phyloP scores from a whole-genome alignment of 2,797 vertebrate genomes.

The Notolepis coatsorum region DNA sequence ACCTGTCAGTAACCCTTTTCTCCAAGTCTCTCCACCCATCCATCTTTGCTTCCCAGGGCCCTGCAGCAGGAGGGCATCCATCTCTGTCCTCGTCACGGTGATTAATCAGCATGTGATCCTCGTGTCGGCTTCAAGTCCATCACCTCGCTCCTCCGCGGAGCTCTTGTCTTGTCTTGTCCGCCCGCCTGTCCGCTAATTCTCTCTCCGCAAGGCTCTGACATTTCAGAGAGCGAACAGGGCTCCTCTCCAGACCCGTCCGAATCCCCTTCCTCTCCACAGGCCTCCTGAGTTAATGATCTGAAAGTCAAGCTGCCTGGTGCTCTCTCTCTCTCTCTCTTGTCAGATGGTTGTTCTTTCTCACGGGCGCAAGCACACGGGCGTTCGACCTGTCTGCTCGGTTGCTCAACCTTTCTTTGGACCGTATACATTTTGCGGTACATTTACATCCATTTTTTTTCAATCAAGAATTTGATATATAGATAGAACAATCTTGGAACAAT shows the following conservation, averaged over 20 bases:
- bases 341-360: conserved; percentile 2
- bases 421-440: too few species aligned
- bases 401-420: too few species aligned
- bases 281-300: conserved; percentile 28
- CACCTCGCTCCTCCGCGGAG: conserved; percentile 34
- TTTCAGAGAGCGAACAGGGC: too few species aligned
- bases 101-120: conserved; percentile 59
- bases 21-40: conserved; percentile 49
- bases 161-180: not conserved
- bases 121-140: conserved; percentile 34
- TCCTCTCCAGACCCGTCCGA: not conserved
- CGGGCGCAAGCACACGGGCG: too few species aligned
- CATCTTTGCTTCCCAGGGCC: conserved; percentile 42
- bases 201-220: not conserved
- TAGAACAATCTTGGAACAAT: too few species aligned
- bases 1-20: conserved; percentile 24
- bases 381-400: too few species aligned
- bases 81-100: conserved; percentile 64
- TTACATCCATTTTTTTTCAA: too few species aligned
- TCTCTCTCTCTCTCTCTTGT: too few species aligned
- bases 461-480: too few species aligned
- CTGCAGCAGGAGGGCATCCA: conserved; percentile 48
- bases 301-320: conserved; percentile 15
- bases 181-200: conserved; percentile 3
- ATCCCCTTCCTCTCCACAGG: conserved; percentile 19